Conservation (phyloP, 2,888 invertebrate species). For the Hecatera dysodea region DNA sequence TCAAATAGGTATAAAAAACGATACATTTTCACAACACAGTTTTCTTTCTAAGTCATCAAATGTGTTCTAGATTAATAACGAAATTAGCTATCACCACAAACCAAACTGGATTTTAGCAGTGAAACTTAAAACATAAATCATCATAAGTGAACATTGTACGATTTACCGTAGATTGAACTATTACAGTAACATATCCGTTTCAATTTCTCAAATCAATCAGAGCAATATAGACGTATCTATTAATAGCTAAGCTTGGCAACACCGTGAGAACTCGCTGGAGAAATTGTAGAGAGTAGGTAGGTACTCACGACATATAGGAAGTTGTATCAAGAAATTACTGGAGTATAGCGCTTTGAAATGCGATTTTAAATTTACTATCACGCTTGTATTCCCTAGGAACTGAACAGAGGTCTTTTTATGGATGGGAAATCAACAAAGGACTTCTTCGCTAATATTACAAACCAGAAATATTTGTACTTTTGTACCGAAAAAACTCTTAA, state of each 20-base stretch:
- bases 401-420: background rate
- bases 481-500: too few relatives aligned
- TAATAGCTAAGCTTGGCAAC: conserved; percentile 2
- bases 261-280: conserved; percentile 43
- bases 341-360: conserved; percentile 31
- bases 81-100: background rate
- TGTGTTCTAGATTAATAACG: too few relatives aligned
- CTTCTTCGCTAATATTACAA: too few relatives aligned
- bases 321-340: conserved; percentile 29
- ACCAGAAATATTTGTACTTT: too few relatives aligned
- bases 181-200: background rate
- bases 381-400: background rate
- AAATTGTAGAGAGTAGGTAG: conserved; percentile 52
- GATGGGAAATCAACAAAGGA: too few relatives aligned
- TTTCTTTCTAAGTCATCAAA: too few relatives aligned
- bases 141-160: background rate
- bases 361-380: background rate
- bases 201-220: conserved; percentile 32
- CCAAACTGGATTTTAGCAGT: background rate
- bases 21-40: too few relatives aligned
- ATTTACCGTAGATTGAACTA: background rate
- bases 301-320: conserved; percentile 11
- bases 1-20: too few relatives aligned
- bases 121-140: too few relatives aligned
- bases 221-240: conserved; percentile 12